Evolutionary conservation across 2,797 vertebrate species (phyloP), one percentile per base, ranked within the genome.

Genomic region (Liparis tanakae): DNA sequence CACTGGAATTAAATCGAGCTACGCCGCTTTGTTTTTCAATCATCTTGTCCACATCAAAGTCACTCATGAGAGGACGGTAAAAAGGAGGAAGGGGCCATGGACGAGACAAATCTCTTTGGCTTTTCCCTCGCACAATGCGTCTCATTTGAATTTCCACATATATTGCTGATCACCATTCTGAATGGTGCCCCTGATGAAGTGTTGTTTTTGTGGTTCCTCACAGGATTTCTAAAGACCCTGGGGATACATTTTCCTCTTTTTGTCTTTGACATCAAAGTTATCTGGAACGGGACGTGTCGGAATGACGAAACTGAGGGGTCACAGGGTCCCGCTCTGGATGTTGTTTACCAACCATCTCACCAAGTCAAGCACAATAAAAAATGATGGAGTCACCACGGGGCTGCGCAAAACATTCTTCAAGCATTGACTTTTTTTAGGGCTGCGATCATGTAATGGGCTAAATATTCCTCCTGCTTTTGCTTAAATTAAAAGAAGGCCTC

Each of bases 41-140:
- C 93, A 94, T 94, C 88, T 91, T 87, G 87, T 90, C 84, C 89
- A 93, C 90, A 93, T 93, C 92, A 94, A 93, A 95, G 93, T 93
- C 85, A 81, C 83, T 90, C 75, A 72, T 78, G 82, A 89, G 89
- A 90, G 81, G 85, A 90, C 68, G 79, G 78, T 61, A 88, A 83
- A 86, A 90, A 83, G 78, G 75, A 81, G 69, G 69, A 86, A 91
- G 88, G 89, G 86, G 82, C 89, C 88, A 78, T 30, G 67, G 84
- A 92, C 48, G 75, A 92, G 90, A 93, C 88, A 91, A 91, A 91
- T 92, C 89, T 91, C 90, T 91, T 90, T 89, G 84, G 88, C 86
- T 86, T 88, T 86, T 86, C 54, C 83, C 62, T 18, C 81, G 75
- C 89, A 91, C 91, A 91, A 91, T 89, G 88, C 87, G 80, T 85